phyloP scores from a whole-genome alignment of 2,888 invertebrate species.

The Rhopalosiphum nymphaeae region DNA sequence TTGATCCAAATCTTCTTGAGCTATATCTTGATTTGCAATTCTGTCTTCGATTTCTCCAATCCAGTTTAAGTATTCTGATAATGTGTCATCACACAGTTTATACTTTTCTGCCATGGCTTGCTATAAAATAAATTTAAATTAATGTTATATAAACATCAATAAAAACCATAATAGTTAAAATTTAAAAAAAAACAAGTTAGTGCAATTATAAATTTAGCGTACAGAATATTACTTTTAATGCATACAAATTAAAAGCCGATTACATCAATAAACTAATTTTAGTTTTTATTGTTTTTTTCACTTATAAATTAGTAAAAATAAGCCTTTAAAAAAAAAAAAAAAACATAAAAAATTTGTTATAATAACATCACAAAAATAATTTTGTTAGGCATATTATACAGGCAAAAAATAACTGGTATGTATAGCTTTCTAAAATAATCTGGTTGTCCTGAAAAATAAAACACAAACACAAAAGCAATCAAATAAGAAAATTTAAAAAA shows the following conservation, averaged over 20 bases:
- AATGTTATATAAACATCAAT: constrained; percentile 36
- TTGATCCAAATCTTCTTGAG: constrained; percentile 88
- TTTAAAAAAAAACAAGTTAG: constrained; percentile 62
- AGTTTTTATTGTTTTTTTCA: constrained; percentile 33
- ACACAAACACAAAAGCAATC: constrained; percentile 57
- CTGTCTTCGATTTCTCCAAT: constrained; percentile 86
- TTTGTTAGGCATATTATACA: constrained; percentile 50
- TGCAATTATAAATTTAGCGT: constrained; percentile 71
- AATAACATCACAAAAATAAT: constrained; percentile 34
- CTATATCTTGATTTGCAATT: constrained; percentile 86
- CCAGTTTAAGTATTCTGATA: constrained; percentile 89
- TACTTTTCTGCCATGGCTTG: constrained; percentile 96
- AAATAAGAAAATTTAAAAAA: constrained; percentile 38
- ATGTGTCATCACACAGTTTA: constrained; percentile 88
- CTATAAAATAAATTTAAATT: constrained; percentile 74
- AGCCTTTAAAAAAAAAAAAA: constrained; percentile 40
- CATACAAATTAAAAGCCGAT: constrained; percentile 52
- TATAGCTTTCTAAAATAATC: constrained; percentile 56
- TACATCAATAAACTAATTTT: constrained; percentile 42
- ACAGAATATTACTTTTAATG: constrained; percentile 68
- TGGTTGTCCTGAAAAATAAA: constrained; percentile 55
- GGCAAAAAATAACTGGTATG: constrained; percentile 42
- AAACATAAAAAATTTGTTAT: constrained; percentile 2
- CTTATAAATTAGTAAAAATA: constrained; percentile 36
- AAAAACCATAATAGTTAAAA: neutral